Evolutionary conservation across 1,140 invertebrate genomes (phyloP).

Genomic region (Coenobita brevimanus): DNA sequence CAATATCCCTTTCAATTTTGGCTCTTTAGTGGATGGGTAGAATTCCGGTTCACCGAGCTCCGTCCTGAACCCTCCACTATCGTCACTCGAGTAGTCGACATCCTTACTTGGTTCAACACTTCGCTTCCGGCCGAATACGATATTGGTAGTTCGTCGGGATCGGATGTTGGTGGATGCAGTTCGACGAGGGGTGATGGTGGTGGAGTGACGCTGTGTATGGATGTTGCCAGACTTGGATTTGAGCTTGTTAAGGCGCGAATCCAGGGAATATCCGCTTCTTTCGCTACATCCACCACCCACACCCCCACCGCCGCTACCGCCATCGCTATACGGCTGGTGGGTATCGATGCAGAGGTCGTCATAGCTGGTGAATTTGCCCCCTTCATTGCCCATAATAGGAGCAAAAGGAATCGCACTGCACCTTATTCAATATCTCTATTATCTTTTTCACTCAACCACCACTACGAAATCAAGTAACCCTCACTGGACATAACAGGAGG

Average conservation of each 20-base stretch:
- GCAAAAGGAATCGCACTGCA: too few species aligned
- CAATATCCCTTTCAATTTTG: constrained; percentile 27
- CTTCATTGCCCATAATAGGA: constrained; percentile 60
- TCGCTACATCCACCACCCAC: background rate
- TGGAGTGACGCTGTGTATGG: too few species aligned
- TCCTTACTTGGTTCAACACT: background rate
- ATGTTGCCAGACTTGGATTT: background rate
- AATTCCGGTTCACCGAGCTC: constrained; percentile 26
- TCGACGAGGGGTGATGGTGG: too few species aligned
- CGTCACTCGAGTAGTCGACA: constrained; percentile 35
- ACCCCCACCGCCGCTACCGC: background rate
- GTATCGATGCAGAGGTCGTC: constrained; percentile 50
- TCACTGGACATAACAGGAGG: too few species aligned
- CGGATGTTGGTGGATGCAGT: too few species aligned
- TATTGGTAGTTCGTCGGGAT: constrained; percentile 28
- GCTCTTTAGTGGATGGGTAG: background rate
- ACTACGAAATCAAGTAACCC: too few species aligned
- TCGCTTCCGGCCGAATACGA: constrained; percentile 23
- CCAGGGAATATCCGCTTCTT: background rate
- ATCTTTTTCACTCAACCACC: too few species aligned
- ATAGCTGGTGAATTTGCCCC: constrained; percentile 57
- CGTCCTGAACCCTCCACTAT: constrained; percentile 52
- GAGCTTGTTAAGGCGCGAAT: constrained; percentile 43
- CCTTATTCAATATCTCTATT: too few species aligned
- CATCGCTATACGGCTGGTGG: background rate